Evolutionary conservation across 2,888 invertebrate genomes (phyloP), one percentile per base, ranked within the genome.

Genomic region (Oxyteleia sp.): DNA sequence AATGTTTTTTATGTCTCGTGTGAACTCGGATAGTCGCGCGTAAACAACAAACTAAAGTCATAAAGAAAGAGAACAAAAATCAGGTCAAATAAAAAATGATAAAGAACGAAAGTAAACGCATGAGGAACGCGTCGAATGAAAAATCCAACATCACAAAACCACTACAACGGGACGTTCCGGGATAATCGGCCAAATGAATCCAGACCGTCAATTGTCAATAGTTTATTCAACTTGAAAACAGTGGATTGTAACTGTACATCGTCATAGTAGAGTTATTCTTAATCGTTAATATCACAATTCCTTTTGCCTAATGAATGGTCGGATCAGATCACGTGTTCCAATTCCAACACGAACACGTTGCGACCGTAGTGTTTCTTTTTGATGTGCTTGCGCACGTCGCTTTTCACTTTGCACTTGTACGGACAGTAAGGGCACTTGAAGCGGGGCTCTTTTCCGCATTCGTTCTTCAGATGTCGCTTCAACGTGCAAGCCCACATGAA

Each of bases 381-480:
- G 16, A 87, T 86, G 72, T 88, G 86, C 32, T 86, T 87, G 63
- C 84, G 81, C 20, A 89, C 84, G 68, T 89, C 88, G 29, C 84
- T 84, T 69, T 88, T 89, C n/a, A 88, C 87, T 80, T 90, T 90
- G 26, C 89, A 88, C 84, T 88, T 81, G 82, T 90, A 90, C n/a
- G 80, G 82, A 66, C 91, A 91, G 32, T 88, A 86, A 2, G 89
- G 89, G 55, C 93, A 93, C 55, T 89, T 87, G 59, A 92, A 91
- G 5, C 89, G 87, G 7, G 91, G 90, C 55, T 88, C 87, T 66
- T 88, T 84, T 11, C 90, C 90, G 76, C 92, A 92, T 68, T 91
- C 91, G 74, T 90, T 89, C 53, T 88, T 89, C 64, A 90, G 81
- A 83, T 91, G 92, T 41, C 79, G 63, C 13, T 81, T 83, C 29